phyloP scores from a whole-genome alignment of 1,140 invertebrate species.

The Trichogramma pretiosum region DNA sequence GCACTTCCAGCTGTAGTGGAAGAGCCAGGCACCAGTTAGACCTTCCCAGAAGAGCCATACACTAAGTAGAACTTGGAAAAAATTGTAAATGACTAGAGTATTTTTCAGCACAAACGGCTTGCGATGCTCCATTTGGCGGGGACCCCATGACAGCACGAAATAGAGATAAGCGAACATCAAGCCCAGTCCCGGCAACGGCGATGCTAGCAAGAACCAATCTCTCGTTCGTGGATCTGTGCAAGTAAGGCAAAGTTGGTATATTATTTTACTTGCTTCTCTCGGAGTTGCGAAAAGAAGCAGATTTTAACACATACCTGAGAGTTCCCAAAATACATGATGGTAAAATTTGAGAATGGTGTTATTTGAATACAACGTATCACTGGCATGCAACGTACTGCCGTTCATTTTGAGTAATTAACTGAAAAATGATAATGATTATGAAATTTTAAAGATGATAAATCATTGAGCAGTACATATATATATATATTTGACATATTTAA shows the following conservation, averaged over 20 bases:
- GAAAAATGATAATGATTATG: too few relatives aligned
- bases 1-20: slow-evolving; percentile 72
- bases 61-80: slow-evolving; percentile 67
- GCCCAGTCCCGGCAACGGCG: slow-evolving; percentile 62
- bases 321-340: slow-evolving; percentile 46
- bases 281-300: too few relatives aligned
- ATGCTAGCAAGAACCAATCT: slow-evolving; percentile 74
- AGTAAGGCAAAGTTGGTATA: neutral
- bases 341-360: slow-evolving; percentile 45
- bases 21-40: slow-evolving; percentile 52
- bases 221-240: slow-evolving; percentile 67
- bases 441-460: too few relatives aligned
- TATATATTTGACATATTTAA: too few relatives aligned
- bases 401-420: slow-evolving; percentile 29
- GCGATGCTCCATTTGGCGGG: slow-evolving; percentile 68
- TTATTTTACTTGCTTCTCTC: too few relatives aligned
- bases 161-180: slow-evolving; percentile 63
- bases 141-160: slow-evolving; percentile 66
- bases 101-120: slow-evolving; percentile 70
- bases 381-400: slow-evolving; percentile 13
- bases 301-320: slow-evolving; percentile 45
- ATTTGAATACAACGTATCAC: slow-evolving; percentile 33
- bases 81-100: slow-evolving; percentile 72
- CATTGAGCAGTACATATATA: too few relatives aligned
- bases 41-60: slow-evolving; percentile 67